Evolutionary conservation across 2,113 vertebrate genomes (phyloP).

Genomic region (Emberiza fucata): DNA sequence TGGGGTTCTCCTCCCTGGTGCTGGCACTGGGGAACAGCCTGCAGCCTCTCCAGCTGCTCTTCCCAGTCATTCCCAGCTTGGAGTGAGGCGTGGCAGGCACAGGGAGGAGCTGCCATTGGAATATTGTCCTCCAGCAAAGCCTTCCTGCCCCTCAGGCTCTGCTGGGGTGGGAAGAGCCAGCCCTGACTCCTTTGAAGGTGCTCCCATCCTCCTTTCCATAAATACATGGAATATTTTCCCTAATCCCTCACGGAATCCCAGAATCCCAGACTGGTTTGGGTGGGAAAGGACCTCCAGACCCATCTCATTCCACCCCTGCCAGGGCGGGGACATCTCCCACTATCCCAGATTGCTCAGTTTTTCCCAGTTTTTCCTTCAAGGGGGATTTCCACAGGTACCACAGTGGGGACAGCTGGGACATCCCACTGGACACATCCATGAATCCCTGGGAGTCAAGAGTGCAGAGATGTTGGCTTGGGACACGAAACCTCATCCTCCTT

Average conservation of each 20-base stretch:
- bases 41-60: rapidly evolving
- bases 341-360: background rate
- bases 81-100: background rate
- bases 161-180: background rate
- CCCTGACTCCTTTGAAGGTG: background rate
- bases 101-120: rapidly evolving
- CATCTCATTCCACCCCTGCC: rapidly evolving
- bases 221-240: background rate
- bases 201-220: background rate
- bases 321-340: background rate
- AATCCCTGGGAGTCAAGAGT: rapidly evolving
- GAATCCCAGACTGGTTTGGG: background rate
- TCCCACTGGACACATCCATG: background rate
- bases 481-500: background rate
- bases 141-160: background rate
- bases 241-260: background rate
- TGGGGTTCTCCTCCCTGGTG: background rate
- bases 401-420: background rate
- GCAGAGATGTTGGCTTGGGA: background rate
- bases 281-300: background rate
- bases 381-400: background rate
- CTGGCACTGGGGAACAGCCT: background rate
- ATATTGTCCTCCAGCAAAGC: background rate
- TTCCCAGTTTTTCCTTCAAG: background rate
- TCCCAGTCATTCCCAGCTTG: background rate